Evolutionary conservation across 2,888 invertebrate genomes (phyloP).

Genomic region (Yponomeuta cagnagella): DNA sequence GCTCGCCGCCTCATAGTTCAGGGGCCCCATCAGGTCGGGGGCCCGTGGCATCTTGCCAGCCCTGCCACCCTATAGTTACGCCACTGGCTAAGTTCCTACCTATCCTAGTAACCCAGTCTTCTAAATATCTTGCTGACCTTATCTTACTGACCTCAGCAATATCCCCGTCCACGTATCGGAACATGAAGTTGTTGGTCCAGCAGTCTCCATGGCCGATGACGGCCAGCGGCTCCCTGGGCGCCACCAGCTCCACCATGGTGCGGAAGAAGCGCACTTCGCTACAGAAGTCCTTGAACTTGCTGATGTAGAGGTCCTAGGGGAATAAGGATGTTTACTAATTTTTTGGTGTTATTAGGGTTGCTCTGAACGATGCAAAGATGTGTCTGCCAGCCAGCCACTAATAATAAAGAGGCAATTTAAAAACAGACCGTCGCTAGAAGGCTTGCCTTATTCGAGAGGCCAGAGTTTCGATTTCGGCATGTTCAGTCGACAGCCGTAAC

Average conservation of each 20-base stretch:
- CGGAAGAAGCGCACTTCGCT: conserved; percentile 79
- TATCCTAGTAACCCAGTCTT: too few relatives aligned
- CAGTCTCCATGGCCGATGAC: conserved; percentile 85
- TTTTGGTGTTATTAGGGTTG: not conserved
- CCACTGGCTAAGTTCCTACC: too few relatives aligned
- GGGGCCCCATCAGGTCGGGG: too few relatives aligned
- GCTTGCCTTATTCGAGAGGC: too few relatives aligned
- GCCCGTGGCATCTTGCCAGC: too few relatives aligned
- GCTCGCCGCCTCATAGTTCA: too few relatives aligned
- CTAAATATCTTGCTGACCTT: too few relatives aligned
- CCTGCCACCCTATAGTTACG: too few relatives aligned
- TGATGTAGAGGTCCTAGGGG: conserved; percentile 66
- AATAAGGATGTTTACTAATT: not conserved
- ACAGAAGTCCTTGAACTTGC: conserved; percentile 77
- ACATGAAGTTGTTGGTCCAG: conserved; percentile 85
- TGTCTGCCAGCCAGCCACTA: too few relatives aligned
- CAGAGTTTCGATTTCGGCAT: too few relatives aligned
- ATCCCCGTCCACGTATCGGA: conserved; percentile 72
- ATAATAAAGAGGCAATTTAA: not conserved
- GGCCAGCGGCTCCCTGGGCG: conserved; percentile 77
- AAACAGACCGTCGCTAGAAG: not conserved
- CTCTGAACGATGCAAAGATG: too few relatives aligned
- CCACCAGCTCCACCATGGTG: conserved; percentile 79
- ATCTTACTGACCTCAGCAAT: conserved; percentile 73
- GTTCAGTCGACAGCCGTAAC: too few relatives aligned